A percentile compares a stretch with the other conserved stretches of the same genome.
Conservation (phyloP, 2,888 invertebrate genomes). For the Apamea sordens region DNA sequence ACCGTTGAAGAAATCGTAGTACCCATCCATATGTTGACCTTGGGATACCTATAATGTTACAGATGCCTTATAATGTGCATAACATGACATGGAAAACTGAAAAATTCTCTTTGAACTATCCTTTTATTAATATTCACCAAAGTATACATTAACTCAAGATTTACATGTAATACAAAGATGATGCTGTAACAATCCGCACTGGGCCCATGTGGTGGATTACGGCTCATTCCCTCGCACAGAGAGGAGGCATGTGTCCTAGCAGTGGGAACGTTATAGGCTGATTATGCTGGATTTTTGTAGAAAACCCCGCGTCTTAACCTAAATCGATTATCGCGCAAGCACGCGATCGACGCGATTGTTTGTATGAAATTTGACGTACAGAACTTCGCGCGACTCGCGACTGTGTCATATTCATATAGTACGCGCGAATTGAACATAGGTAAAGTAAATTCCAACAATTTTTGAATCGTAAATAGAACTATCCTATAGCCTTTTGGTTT, state of each 20-base stretch:
- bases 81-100: neutral
- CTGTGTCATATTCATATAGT: neutral
- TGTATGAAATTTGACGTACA: neutral
- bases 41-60: neutral
- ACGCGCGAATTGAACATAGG: neutral
- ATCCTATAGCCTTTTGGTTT: neutral
- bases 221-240: no score
- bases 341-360: neutral
- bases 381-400: neutral
- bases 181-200: neutral
- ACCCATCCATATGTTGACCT: conserved; percentile 13
- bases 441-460: neutral
- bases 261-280: neutral
- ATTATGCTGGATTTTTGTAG: neutral
- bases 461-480: neutral
- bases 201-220: no score
- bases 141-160: neutral
- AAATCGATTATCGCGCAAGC: neutral
- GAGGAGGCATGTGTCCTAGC: no score
- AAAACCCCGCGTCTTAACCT: neutral
- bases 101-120: no score
- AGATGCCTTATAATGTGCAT: neutral
- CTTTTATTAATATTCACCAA: no score
- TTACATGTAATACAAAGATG: neutral
- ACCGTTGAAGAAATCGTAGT: neutral